Base-by-base conservation (phyloP, 1,140 invertebrate species). In the Anastatus disparis region DNA sequence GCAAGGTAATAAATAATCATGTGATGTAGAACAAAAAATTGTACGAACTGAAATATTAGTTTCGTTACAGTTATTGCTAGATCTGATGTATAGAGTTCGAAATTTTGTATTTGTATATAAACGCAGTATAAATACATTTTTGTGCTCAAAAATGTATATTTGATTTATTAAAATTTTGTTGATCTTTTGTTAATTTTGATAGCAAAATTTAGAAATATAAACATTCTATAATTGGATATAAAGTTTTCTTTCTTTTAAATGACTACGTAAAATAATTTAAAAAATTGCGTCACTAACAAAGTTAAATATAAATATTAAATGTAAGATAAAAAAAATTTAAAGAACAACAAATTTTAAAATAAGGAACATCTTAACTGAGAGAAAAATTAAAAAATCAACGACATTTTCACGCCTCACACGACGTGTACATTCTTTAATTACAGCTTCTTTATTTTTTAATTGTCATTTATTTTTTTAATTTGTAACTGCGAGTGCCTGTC, bases 401-500 rank as follows among this genome's bases (percentile, higher is more conserved):
- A n/a, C 68, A 56, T 27, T 63, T 35, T 56, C 38, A 63, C 22
- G 42, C 40, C 12, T 70, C 38, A 22, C 27, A 17, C 27, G 50
- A 52, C 56, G 27, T 70, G 59, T 70, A 70, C 52, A 70, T 63
- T 70, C 50, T 63, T 70, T 44, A 61, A 42, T 46, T 17, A 52
- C 20, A 12, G 12, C 48, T 69, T 61, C 3, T 50, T 69, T 61
- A 42, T 52, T 7, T 42, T 62, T 61, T 58, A 52, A 69, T 52
- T 27, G 44, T 53, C 66, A 69, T 62, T 29, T 69, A 69, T 1
- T 53, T 35, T 6, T 69, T 29, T 53, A 69, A 53, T 63, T 55
- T 70, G 20, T 63, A 70, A 63, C 59, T 63, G 68, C 27, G 68
- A 70, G 68, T 70, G 68, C 59, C 68, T 70, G 68, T 63, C 13